Evolutionary conservation across 2,113 vertebrate species (phyloP), one percentile per base, ranked within the genome.

Genomic region (Brachionichthys hirsutus): DNA sequence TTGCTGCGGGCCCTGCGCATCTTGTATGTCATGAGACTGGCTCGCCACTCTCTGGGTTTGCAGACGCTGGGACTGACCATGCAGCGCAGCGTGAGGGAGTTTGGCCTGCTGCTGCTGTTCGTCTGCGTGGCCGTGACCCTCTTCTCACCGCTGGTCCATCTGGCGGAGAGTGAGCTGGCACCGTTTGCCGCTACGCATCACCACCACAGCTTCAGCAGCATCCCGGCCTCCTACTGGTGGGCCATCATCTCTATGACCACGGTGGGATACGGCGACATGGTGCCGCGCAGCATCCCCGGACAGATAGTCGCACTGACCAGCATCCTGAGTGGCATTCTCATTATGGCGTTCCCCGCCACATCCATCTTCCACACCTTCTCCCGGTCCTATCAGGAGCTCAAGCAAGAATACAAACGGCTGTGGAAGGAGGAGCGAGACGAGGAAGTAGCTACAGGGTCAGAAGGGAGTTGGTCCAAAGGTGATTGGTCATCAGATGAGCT

Each of bases 181-280:
- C 83, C 86, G 0, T 70, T 72, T 1, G 80, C 88, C 0, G 77
- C 82, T 46, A 91, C 92, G 4, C 89, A 91, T 41, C 92, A 92
- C 12, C 92, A 87, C 3, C 84, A 96, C 50, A 91, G 95, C 53
- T 98, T 98, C 76, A 96, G 93, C 70, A 98, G 97, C 87, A 96
- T 98, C 69, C 97, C 97, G 0, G 94, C 96, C 4, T 94, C 95
- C 0, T 98, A 97, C 58, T 98, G 97, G 97, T 98, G 97, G 97
- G 95, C 97, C 45, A 94, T 98, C 87, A 98, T 98, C 85, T 98
- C 97, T 57, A 98, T 98, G 97, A 98, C 96, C 0, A 98, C 97
- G 0, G 97, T 98, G 48, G 97, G 96, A 16, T 98, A 98, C 0
- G 96, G 96, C 0, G 97, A 98, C 81, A 98, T 98, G 96, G 95